Evolutionary conservation across 2,888 invertebrate genomes (phyloP), one percentile per base, ranked within the genome.

Genomic region (Netelia inedita): DNA sequence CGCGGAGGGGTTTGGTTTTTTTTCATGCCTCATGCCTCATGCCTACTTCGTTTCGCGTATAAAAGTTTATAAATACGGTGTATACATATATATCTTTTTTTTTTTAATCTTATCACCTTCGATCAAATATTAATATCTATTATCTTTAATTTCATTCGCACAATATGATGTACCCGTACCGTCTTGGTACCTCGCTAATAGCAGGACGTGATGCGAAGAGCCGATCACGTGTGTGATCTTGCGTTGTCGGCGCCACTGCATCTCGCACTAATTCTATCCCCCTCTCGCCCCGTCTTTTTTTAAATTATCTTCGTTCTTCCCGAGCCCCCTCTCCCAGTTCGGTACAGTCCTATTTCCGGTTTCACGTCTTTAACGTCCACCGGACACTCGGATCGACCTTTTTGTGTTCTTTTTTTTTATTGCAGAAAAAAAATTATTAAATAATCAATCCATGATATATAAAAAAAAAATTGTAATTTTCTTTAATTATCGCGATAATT

Each of bases 141-240:
- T 43, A 35, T 41, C 21, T 41, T 50, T 55, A 28, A 10, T 46
- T 55, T 55, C 53, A 23, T 68, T 61, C 50, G 61, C 72, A 55
- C 43, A 65, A 65, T 72, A 6, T 35, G 46, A 72, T 78, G 63
- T n/a, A n/a, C 68, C 85, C 93, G 91, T 93, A 93, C 93, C 93
- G 87, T 93, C 92, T 92, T 93, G 93, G 90, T 93, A 93, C 92
- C 93, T 92, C 89, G 92, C 89, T 89, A 93, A 91, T 82, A 93
- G 91, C 76, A 93, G 91, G 66, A 90, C 92, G 88, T 91, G 91
- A 90, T 92, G 91, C 78, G 93, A 91, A 14, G 93, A 93, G 78
- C 93, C 93, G 87, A 93, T 93, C 90, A 93, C 93, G 89, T 91
- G 93, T 88, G 89, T 91, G 90, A 93, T 85, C 88, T 89, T 93